Conservation (phyloP, 2,888 invertebrate genomes). For the Himalopsyche anomala region DNA sequence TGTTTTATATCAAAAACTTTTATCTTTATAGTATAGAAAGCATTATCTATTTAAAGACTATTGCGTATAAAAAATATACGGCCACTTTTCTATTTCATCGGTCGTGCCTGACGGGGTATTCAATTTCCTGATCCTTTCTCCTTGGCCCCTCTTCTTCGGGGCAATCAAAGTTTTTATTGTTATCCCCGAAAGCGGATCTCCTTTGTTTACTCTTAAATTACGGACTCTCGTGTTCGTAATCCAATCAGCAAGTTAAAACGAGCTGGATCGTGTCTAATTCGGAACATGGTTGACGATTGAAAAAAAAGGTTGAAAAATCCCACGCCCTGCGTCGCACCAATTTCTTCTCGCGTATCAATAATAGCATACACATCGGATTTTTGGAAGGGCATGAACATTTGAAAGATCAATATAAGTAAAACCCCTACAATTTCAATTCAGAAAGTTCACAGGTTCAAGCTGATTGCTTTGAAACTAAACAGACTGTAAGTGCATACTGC, state of each 20-base stretch:
- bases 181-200: conserved; percentile 41
- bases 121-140: conserved; percentile 54
- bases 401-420: not conserved
- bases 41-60: conserved; percentile 10
- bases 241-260: conserved; percentile 28
- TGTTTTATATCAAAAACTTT: conserved; percentile 9
- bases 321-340: not conserved
- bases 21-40: not conserved
- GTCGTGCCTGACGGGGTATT: conserved; percentile 48
- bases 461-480: no score
- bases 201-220: conserved; percentile 31
- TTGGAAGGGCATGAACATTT: not conserved
- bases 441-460: no score
- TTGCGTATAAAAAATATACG: conserved; percentile 9
- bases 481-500: no score
- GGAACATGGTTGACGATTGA: conserved; percentile 30
- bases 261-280: conserved; percentile 34
- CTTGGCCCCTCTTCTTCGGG: conserved; percentile 44
- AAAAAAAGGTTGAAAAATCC: conserved; percentile 34
- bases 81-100: not conserved
- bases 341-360: not conserved
- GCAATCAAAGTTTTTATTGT: conserved; percentile 61
- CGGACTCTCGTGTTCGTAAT: conserved; percentile 29
- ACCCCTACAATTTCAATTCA: no score
- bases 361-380: not conserved